Conservation (phyloP, 1,140 invertebrate species). For the Dendroctonus ponderosae region DNA sequence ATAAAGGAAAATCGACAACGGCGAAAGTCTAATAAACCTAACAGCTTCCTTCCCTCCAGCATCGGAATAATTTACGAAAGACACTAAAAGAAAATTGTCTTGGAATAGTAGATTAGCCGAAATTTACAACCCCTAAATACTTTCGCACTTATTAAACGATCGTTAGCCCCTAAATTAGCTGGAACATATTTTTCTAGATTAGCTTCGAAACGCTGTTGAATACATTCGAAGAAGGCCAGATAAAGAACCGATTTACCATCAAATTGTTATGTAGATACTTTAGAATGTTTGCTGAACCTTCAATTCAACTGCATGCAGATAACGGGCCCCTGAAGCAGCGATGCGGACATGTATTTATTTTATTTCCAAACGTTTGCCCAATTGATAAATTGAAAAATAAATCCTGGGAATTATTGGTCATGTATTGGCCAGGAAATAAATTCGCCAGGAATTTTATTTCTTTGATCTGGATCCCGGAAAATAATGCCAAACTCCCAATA, state of each 20-base stretch:
- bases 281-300: background rate
- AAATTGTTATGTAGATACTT: background rate
- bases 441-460: conserved; percentile 10
- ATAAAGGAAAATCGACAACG: conserved; percentile 13
- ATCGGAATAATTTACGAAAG: conserved; percentile 27
- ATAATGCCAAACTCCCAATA: too few species aligned
- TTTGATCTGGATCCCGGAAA: conserved; percentile 3
- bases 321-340: background rate
- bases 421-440: conserved; percentile 11
- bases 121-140: conserved; percentile 27
- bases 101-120: conserved; percentile 25
- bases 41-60: conserved; percentile 16
- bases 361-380: background rate
- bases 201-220: background rate
- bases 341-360: conserved; percentile 6
- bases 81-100: conserved; percentile 28
- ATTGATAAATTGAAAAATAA: conserved; percentile 20
- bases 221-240: background rate
- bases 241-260: background rate
- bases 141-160: conserved; percentile 28
- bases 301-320: background rate
- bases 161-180: conserved; percentile 22
- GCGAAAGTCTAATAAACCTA: conserved; percentile 17
- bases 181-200: conserved; percentile 20
- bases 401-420: conserved; percentile 9